A percentile compares a stretch with the other conserved stretches of the same genome.
Conservation (phyloP, 2,888 invertebrate species). For the Apodemia hepburni region DNA sequence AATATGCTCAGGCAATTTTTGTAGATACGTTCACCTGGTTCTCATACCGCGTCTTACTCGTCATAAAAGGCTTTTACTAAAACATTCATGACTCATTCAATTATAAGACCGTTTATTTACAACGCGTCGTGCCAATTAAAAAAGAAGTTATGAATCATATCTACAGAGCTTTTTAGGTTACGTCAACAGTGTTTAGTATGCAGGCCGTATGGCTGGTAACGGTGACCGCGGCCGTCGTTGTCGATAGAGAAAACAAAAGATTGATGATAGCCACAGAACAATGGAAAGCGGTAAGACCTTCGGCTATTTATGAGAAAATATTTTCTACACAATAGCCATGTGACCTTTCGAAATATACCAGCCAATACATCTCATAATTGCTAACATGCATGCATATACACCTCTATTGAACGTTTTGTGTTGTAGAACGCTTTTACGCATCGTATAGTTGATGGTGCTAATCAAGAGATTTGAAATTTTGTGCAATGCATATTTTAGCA, state of each 20-base stretch:
- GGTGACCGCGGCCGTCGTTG: slow-evolving; percentile 39
- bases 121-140: slow-evolving; percentile 5
- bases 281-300: slow-evolving; percentile 21
- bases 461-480: not conserved
- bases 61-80: no score
- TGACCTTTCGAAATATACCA: slow-evolving; percentile 8
- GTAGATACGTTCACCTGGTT: no score
- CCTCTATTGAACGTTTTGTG: not conserved
- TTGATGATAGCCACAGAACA: slow-evolving; percentile 21
- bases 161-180: slow-evolving; percentile 3
- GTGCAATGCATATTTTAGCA: not conserved
- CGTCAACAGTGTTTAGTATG: slow-evolving; percentile 43
- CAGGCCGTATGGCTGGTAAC: slow-evolving; percentile 42
- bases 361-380: not conserved
- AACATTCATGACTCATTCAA: no score
- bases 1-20: no score
- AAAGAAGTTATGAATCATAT: slow-evolving; percentile 12
- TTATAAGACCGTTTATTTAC: not conserved
- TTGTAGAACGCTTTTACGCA: not conserved
- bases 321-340: slow-evolving; percentile 18
- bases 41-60: no score
- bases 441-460: not conserved
- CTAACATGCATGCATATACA: not conserved
- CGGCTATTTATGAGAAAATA: slow-evolving; percentile 19
- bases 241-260: slow-evolving; percentile 43